Evolutionary conservation across 2,113 vertebrate genomes (phyloP).

Genomic region (Gallinago jamesoni): DNA sequence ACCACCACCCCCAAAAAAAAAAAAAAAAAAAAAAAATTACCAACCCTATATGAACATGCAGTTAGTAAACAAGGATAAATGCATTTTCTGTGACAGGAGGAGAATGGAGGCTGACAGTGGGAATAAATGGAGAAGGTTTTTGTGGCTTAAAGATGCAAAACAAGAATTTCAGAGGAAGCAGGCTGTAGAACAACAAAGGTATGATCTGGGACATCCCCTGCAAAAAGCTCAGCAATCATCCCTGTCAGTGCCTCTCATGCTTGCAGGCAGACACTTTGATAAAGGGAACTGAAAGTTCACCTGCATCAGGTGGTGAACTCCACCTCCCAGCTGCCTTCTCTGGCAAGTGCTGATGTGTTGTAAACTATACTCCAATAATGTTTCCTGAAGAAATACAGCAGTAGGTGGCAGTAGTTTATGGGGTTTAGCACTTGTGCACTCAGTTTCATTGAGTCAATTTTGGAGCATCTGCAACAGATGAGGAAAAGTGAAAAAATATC

Average conservation of each 20-base stretch:
- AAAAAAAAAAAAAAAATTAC: neutral
- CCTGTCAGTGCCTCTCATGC: neutral
- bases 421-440: neutral
- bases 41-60: neutral
- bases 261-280: neutral
- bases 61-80: neutral
- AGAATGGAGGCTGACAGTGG: neutral
- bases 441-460: neutral
- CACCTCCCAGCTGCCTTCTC: neutral
- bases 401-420: neutral
- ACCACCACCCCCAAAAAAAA: too few species aligned
- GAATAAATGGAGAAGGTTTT: neutral
- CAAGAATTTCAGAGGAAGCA: neutral
- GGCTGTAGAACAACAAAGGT: neutral
- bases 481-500: slow-evolving; percentile 15
- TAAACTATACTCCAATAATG: neutral
- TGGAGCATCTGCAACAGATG: slow-evolving; percentile 14
- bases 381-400: neutral
- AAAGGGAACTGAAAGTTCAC: neutral
- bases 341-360: neutral
- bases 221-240: neutral
- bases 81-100: neutral
- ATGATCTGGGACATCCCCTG: neutral
- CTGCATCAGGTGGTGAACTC: neutral
- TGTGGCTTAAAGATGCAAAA: neutral